Evolutionary conservation across 2,888 invertebrate species (phyloP), one percentile per base, ranked within the genome.

Genomic region (Ophion ellenae): DNA sequence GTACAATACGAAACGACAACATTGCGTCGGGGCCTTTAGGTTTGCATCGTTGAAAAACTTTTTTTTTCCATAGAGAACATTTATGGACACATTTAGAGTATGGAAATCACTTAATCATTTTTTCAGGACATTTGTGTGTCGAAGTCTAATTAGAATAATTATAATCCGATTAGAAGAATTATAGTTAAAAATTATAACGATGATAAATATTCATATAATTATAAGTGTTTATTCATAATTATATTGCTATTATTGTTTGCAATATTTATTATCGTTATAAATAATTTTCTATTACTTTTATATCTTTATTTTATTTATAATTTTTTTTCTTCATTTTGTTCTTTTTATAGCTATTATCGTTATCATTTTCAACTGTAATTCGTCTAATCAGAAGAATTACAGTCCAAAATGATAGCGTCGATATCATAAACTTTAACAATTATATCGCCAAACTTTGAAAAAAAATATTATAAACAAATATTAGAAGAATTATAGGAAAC

Each of bases 1-100:
- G 53, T 28, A 75, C 59, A 14, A 24, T 28, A 20, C 61, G 20
- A 20, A 2, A 64, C 40, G 17, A 53, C 53, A 5, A 17, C 5
- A 53, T 17, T 14, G 53, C 53, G 53, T 14, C 17, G 14, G 14
- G 1, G 53, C 17, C 53, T 53, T 14, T 14, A 17, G 11, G 53
- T 17, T 17, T 4, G 17, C 53, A 53, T 53, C 17, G 3, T 53
- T 17, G 2, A 5, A 5, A 53, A 53, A 53, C 53, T 28, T 64
- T 75, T 40, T 64, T 53, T 40, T 76, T 84, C 73, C 40, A 10
- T 71, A 40, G 73, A 83, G 64, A 11, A 84, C 20, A 74, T 77
- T 66, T 71, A 78, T 86, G 69, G 17, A 53, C 17, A 14, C 17
- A 53, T 53, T 14, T 53, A 1, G 17, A 14, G 17, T 53, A 17